Evolutionary conservation across 2,888 invertebrate species (phyloP).

Genomic region (Andrena flavipes): DNA sequence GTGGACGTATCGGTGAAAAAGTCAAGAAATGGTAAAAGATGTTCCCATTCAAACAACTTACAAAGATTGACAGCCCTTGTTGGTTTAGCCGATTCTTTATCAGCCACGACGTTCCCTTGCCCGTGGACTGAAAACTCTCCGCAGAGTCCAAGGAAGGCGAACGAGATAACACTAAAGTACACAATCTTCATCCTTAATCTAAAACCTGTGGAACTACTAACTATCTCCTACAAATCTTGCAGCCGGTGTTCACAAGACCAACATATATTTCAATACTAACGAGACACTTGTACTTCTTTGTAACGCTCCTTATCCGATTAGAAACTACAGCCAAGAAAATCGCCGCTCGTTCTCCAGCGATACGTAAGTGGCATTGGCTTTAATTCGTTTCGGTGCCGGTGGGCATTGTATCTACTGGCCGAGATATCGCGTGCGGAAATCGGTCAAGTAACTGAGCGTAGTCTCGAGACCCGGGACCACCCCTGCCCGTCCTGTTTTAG

Average conservation of each 20-base stretch:
- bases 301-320: background rate
- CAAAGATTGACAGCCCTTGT: slow-evolving; percentile 75
- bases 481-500: slow-evolving; percentile 49
- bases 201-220: background rate
- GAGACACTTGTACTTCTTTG: background rate
- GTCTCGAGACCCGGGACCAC: slow-evolving; percentile 30
- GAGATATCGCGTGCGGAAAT: slow-evolving; percentile 56
- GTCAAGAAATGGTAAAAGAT: background rate
- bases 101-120: background rate
- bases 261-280: background rate
- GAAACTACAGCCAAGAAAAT: background rate
- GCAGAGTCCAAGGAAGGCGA: slow-evolving; percentile 9
- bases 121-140: background rate
- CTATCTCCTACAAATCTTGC: background rate
- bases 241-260: background rate
- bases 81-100: background rate
- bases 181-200: slow-evolving; percentile 17
- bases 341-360: background rate
- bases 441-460: slow-evolving; percentile 57
- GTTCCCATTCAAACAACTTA: slow-evolving; percentile 56
- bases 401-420: slow-evolving; percentile 2
- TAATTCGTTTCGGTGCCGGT: background rate
- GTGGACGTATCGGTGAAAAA: too few relatives aligned
- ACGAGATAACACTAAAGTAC: background rate
- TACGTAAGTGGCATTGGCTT: background rate